Base-by-base conservation (phyloP, 2,888 invertebrate species). In the Eugnorisma glareosa region DNA sequence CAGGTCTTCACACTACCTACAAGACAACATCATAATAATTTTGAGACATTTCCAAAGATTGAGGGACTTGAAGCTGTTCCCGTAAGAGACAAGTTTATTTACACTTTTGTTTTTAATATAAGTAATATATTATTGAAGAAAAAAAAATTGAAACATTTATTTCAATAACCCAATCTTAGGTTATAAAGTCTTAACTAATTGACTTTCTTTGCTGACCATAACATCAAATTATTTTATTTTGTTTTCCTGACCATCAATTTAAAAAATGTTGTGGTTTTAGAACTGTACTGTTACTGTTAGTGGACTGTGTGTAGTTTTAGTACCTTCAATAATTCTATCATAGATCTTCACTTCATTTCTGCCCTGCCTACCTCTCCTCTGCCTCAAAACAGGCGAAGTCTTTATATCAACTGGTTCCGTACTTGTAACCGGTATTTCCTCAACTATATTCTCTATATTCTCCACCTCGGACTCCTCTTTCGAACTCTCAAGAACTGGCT, bases 1-100 rank as follows among this genome's bases (percentile, higher is more conserved):
- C 97, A 97, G 8, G 97, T 97, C 90, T 97, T 97, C 3, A 96
- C 95, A 82, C 95, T 97, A 2, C 97, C 96, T 74, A 40, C 6
- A n/a, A 18, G 8, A 64, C 15, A 64, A 40, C 40, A 8, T 40
- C 21, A 61, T 59, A 2, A 59, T 21, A 59, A 21, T 18, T n/a
- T 54, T n/a, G 1, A 54, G 48, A 21, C 7, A 21, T 48, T 48
- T 21, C 15, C 21, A 48, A 48, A 48, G 21, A 21, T 51, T 10
- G 3, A n/a, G 13, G 28, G 24, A 57, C 28, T 31, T 59, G 18
- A 31, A 31, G 1, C 1, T 28, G 28, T 8, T 31, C 8, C 28
- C 31, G 18, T 59, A 18, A 31, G 59, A 59, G 59, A 59, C 28
- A 28, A 59, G 59, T 18, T 59, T 59, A 28, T 28, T 31, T 7